Conservation (phyloP, 2,888 invertebrate genomes). For the Trissolcus japonicus region DNA sequence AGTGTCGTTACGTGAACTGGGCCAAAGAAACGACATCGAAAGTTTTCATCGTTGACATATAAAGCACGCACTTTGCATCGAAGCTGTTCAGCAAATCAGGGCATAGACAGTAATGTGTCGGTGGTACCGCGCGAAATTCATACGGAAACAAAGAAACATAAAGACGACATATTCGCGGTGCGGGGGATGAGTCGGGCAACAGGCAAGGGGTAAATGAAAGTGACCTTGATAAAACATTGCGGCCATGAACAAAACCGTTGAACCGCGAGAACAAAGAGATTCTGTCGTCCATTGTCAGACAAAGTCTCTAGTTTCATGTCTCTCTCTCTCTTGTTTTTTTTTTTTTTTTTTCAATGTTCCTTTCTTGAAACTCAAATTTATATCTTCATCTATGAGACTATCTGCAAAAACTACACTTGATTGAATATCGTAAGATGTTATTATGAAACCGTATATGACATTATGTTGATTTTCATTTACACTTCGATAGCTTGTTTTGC, state of each 20-base stretch:
- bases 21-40: slow-evolving; percentile 49
- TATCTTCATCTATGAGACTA: too few relatives aligned
- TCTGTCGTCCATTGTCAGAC: slow-evolving; percentile 74
- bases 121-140: slow-evolving; percentile 23
- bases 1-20: slow-evolving; percentile 53
- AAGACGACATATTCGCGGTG: slow-evolving; percentile 36
- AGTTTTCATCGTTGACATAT: slow-evolving; percentile 48
- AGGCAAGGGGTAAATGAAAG: slow-evolving; percentile 71
- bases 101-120: slow-evolving; percentile 12
- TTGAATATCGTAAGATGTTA: too few relatives aligned
- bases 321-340: slow-evolving; percentile 45
- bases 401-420: too few relatives aligned
- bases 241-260: slow-evolving; percentile 73
- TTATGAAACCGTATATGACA: too few relatives aligned
- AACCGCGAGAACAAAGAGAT: slow-evolving; percentile 75
- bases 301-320: slow-evolving; percentile 63
- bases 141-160: slow-evolving; percentile 47
- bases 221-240: slow-evolving; percentile 76
- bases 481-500: too few relatives aligned
- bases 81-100: slow-evolving; percentile 27
- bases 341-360: slow-evolving; percentile 44
- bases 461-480: too few relatives aligned
- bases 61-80: slow-evolving; percentile 46
- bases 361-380: slow-evolving; percentile 26
- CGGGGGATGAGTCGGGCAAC: slow-evolving; percentile 60